phyloP scores from a whole-genome alignment of 2,797 vertebrate genomes.

The Heteromormyrus szaboi region DNA sequence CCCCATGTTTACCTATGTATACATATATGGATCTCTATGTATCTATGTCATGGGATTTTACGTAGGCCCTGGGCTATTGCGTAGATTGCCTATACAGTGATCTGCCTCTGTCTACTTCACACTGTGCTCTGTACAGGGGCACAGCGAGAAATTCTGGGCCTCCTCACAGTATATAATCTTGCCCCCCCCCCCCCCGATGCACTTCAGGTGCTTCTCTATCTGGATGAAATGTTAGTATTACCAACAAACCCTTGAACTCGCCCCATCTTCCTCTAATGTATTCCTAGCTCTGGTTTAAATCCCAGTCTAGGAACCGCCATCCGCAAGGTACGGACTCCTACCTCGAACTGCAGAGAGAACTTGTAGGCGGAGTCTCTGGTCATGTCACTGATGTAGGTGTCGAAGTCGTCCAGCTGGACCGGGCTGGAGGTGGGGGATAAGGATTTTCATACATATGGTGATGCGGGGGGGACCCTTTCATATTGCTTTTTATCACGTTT shows the following conservation, averaged over 20 bases:
- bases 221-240: background rate
- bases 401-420: slow-evolving; percentile 89
- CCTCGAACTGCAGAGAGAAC: slow-evolving; percentile 97
- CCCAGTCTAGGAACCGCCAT: background rate
- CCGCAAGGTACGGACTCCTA: slow-evolving; percentile 35
- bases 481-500: background rate
- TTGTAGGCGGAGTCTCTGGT: slow-evolving; percentile 94
- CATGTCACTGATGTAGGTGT: slow-evolving; percentile 91
- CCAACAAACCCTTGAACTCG: background rate
- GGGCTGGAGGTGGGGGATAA: slow-evolving; percentile 57
- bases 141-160: background rate
- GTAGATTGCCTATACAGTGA: too few relatives aligned
- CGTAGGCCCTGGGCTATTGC: too few relatives aligned
- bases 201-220: background rate
- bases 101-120: background rate
- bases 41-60: background rate
- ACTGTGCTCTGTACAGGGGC: background rate
- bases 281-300: background rate
- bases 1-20: background rate
- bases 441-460: background rate
- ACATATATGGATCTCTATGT: background rate
- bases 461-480: background rate
- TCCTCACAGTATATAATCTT: background rate
- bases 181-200: background rate
- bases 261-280: background rate